Evolutionary conservation across 1,140 invertebrate species (phyloP).

Genomic region (Kradibia gibbosae): DNA sequence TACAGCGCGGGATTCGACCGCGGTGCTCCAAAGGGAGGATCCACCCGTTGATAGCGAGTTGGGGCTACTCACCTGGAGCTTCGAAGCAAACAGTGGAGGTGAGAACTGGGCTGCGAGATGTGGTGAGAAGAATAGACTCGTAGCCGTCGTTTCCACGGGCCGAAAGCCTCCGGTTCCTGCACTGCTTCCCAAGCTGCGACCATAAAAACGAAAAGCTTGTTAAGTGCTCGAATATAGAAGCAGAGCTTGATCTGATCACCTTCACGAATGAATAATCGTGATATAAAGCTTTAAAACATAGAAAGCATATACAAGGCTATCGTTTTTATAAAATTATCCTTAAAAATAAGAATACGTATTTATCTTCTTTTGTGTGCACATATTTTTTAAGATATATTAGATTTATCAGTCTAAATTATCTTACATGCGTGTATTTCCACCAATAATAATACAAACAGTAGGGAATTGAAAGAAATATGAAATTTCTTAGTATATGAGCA

Average conservation of each 20-base stretch:
- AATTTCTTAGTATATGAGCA: background rate
- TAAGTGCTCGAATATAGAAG: too few species aligned
- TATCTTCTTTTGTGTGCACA: too few species aligned
- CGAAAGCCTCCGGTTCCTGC: constrained; percentile 78
- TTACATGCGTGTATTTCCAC: background rate
- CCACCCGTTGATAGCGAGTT: constrained; percentile 65
- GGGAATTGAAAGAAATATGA: background rate
- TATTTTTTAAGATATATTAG: too few species aligned
- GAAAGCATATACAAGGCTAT: too few species aligned
- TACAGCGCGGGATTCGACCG: constrained; percentile 15
- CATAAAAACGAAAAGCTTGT: background rate
- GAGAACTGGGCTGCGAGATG: constrained; percentile 85
- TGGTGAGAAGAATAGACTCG: constrained; percentile 84
- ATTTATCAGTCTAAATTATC: too few species aligned
- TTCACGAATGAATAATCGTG: too few species aligned
- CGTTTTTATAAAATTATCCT: too few species aligned
- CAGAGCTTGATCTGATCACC: too few species aligned
- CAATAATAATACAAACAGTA: background rate
- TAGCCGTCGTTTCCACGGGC: constrained; percentile 73
- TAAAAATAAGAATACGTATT: too few species aligned
- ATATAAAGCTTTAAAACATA: too few species aligned
- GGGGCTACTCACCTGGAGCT: constrained; percentile 60
- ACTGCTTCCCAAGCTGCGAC: constrained; percentile 48
- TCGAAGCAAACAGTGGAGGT: constrained; percentile 82
- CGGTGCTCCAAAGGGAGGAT: constrained; percentile 65